Conservation (phyloP, 2,888 invertebrate species). For the Barypeithes pellucidus region DNA sequence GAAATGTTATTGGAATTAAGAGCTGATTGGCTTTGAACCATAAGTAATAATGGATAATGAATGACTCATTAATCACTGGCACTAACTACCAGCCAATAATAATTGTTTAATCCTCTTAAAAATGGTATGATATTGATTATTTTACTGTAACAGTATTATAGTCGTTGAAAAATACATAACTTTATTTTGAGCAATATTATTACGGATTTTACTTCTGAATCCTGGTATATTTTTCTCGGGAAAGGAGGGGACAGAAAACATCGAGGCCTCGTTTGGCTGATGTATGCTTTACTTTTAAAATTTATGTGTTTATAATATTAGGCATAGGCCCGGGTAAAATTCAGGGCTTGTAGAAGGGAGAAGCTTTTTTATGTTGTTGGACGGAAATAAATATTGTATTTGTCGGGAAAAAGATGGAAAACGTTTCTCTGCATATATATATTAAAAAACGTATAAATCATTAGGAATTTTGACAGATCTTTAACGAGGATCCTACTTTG, state of each 20-base stretch:
- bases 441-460: conserved; percentile 69
- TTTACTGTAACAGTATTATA: too few species aligned
- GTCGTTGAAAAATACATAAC: too few species aligned
- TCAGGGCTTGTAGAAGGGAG: conserved; percentile 57
- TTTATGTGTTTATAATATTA: conserved; percentile 67
- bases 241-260: conserved; percentile 46
- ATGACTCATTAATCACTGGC: too few species aligned
- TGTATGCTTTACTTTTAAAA: conserved; percentile 66
- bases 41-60: too few species aligned
- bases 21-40: too few species aligned
- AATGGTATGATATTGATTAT: too few species aligned
- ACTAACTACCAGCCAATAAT: too few species aligned
- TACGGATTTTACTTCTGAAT: background rate
- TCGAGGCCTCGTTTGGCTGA: conserved; percentile 63
- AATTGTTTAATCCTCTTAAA: too few species aligned
- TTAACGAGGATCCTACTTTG: background rate
- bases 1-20: too few species aligned
- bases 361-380: conserved; percentile 57
- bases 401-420: conserved; percentile 59
- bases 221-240: conserved; percentile 20
- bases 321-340: conserved; percentile 60
- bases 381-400: conserved; percentile 62
- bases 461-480: conserved; percentile 46
- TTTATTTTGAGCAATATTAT: too few species aligned
- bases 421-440: conserved; percentile 66